These are phyloP conservation scores for Notospermus geniculatus DNA, from an alignment of 1,140 invertebrate genomes.

Conservation along the genomic window DNA sequence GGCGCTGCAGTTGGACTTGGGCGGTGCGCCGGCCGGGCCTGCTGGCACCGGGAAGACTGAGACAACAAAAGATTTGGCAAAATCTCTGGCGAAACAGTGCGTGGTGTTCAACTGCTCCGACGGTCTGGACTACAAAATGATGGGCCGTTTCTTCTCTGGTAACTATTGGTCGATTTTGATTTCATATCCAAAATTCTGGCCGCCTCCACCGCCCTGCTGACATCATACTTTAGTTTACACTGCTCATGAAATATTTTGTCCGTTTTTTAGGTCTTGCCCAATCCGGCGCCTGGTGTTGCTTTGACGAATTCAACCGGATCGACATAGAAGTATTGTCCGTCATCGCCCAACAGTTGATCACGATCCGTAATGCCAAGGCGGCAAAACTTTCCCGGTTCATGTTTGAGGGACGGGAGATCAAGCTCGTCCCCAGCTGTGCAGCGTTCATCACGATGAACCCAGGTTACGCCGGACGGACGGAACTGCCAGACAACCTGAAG, in stretches of 20 bases:
- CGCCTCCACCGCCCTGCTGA: no score
- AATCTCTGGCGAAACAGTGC: slow-evolving; percentile 81
- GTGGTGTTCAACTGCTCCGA: slow-evolving; percentile 91
- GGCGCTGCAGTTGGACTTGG: slow-evolving; percentile 78
- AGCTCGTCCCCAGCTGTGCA: slow-evolving; percentile 52
- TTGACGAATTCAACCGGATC: slow-evolving; percentile 89
- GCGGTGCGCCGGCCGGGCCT: slow-evolving; percentile 59
- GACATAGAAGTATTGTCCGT: slow-evolving; percentile 88
- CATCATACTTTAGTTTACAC: no score
- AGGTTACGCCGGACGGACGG: slow-evolving; percentile 81
- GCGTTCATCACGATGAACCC: slow-evolving; percentile 67
- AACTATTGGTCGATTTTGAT: no score
- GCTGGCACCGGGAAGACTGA: slow-evolving; percentile 59
- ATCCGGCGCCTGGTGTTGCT: slow-evolving; percentile 87
- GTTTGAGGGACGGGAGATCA: slow-evolving; percentile 58
- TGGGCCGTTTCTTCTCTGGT: slow-evolving; percentile 79
- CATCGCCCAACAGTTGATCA: slow-evolving; percentile 57
- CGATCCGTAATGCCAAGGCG: slow-evolving; percentile 60
- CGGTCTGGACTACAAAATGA: slow-evolving; percentile 85
- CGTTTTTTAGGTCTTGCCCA: slow-evolving; percentile 66
- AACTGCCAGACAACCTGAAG: slow-evolving; percentile 57
- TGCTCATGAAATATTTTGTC: no score
- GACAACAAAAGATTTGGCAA: slow-evolving; percentile 78
- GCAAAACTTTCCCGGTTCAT: slow-evolving; percentile 57
- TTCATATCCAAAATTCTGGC: no score